These are phyloP conservation scores for Aquatica leii DNA, from an alignment of 2,888 invertebrate species.

Conservation along the genomic window DNA sequence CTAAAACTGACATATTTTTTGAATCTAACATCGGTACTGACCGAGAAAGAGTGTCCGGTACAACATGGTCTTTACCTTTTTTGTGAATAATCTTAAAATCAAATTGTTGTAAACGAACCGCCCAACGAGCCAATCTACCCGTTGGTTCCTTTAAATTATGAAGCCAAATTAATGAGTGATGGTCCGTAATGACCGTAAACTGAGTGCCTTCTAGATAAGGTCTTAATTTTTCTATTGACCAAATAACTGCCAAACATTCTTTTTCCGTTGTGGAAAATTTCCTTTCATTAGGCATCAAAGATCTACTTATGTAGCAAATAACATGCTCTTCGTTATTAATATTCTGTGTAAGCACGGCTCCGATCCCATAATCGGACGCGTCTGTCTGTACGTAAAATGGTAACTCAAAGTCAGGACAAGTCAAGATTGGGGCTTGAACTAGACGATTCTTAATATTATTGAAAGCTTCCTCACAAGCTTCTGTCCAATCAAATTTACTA, in stretches of 20 bases:
- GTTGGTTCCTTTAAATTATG: not conserved
- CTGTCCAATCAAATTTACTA: not conserved
- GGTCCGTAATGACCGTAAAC: conserved; percentile 5
- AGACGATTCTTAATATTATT: not conserved
- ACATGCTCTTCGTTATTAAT: conserved; percentile 45
- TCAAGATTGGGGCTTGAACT: not conserved
- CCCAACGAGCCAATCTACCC: conserved; percentile 1
- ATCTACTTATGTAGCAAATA: conserved; percentile 52
- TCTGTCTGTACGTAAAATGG: too few relatives aligned
- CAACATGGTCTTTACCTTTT: conserved; percentile 1
- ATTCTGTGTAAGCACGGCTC: too few relatives aligned
- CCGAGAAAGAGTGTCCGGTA: not conserved
- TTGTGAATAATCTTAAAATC: not conserved
- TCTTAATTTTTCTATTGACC: not conserved
- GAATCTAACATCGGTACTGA: too few relatives aligned
- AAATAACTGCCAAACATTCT: conserved; percentile 48
- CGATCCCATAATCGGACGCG: not conserved
- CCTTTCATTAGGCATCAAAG: conserved; percentile 48
- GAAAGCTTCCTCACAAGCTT: conserved; percentile 4
- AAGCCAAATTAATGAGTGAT: not conserved
- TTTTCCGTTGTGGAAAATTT: conserved; percentile 54
- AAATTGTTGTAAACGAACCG: not conserved
- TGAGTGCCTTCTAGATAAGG: not conserved
- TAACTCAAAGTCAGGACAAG: conserved; percentile 2
- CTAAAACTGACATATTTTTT: too few relatives aligned